These are phyloP conservation scores for Scaptomyza caliginosa DNA, from an alignment of 2,888 invertebrate species.

Conservation along the genomic window DNA sequence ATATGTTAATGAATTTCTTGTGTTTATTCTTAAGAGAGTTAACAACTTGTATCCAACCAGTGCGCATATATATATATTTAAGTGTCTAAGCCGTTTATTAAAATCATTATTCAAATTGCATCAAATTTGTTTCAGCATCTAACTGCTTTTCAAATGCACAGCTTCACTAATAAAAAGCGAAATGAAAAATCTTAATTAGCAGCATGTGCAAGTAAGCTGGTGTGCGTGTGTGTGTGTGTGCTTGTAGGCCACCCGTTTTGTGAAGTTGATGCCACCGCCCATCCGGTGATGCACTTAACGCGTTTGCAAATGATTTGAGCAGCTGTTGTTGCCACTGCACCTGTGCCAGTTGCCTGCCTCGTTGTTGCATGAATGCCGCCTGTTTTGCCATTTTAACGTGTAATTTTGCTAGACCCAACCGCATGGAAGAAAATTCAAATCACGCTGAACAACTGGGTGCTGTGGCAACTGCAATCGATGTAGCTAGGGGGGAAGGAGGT, in stretches of 20 bases:
- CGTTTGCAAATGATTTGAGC: conserved; percentile 74
- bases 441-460: conserved; percentile 19
- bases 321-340: conserved; percentile 63
- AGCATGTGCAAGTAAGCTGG: conserved; percentile 14
- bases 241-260: conserved; percentile 39
- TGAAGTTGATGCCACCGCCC: conserved; percentile 51
- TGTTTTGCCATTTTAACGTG: conserved; percentile 47
- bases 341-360: conserved; percentile 31
- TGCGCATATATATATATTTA: conserved; percentile 1
- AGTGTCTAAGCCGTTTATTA: conserved; percentile 11
- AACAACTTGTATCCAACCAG: background rate
- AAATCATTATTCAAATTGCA: conserved; percentile 18
- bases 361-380: conserved; percentile 40
- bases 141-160: conserved; percentile 2
- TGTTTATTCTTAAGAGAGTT: background rate
- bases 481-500: conserved; percentile 6
- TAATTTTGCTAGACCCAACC: conserved; percentile 59
- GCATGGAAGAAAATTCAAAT: conserved; percentile 72
- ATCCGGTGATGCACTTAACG: conserved; percentile 75
- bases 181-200: conserved; percentile 59
- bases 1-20: background rate
- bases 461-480: background rate
- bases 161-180: conserved; percentile 46
- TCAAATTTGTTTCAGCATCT: conserved; percentile 25
- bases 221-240: conserved; percentile 3